Evolutionary conservation across 2,113 vertebrate genomes (phyloP).

Genomic region (Haemorhous mexicanus): DNA sequence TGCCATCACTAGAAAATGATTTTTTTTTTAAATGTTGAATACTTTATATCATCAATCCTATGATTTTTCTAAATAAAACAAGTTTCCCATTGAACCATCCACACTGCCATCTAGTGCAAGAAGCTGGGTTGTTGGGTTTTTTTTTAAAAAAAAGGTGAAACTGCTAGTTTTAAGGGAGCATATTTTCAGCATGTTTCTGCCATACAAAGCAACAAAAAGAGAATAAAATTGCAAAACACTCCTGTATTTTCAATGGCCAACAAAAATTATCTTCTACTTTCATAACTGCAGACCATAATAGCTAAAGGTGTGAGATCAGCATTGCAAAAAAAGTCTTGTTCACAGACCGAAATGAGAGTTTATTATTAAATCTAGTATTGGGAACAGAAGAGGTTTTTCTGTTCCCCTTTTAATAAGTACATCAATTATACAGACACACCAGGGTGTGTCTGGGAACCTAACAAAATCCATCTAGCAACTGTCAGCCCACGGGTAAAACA

Average conservation of each 20-base stretch:
- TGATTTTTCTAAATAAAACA: neutral
- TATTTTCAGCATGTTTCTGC: neutral
- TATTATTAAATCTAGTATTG: neutral
- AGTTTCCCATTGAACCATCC: neutral
- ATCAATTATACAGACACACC: slow-evolving; percentile 55
- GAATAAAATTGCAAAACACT: neutral
- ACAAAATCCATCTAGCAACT: slow-evolving; percentile 13
- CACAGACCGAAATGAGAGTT: neutral
- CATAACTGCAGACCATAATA: neutral
- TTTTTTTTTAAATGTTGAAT: neutral
- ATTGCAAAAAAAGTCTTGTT: neutral
- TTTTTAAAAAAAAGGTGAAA: neutral
- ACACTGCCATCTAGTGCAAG: slow-evolving; percentile 59
- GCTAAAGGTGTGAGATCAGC: neutral
- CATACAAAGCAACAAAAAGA: neutral
- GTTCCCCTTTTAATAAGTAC: slow-evolving; percentile 22
- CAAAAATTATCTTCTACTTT: neutral
- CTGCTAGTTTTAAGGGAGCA: neutral
- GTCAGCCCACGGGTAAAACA: slow-evolving; percentile 48
- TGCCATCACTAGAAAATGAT: neutral
- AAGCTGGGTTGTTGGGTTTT: neutral
- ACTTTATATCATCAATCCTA: neutral
- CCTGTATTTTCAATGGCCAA: neutral
- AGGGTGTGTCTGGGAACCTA: slow-evolving; percentile 68
- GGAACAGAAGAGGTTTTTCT: neutral